Base-by-base conservation (phyloP, 2,113 vertebrate genomes). In the Perognathus longimembris region DNA sequence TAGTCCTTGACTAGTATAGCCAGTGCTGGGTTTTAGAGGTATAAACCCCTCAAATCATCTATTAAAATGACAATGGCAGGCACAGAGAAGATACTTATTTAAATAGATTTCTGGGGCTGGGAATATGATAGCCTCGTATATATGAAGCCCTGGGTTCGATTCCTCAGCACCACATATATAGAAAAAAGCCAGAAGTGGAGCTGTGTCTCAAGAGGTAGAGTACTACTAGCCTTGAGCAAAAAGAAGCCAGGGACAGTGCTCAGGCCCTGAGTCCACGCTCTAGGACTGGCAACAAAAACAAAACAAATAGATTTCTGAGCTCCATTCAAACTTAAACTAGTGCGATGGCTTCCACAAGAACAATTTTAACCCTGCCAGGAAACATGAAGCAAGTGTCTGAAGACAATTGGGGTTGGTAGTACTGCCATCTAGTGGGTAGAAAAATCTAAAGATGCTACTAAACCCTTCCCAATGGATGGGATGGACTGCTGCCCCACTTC, bases 401-500 rank as follows among this genome's bases (percentile, higher is more conserved):
- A 93, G 74, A 78, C 36, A 38, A 15, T 32, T 28, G 14, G 42
- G 24, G n/a, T 11, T 21, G 18, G 21, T 10, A 22, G 28, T 73
- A 89, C 73, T 78, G 76, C 36, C 91, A 92, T 32, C 89, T 36
- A 83, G 66, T 79, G 78, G 61, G 21, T 24, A 80, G 18, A 82
- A n/a, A n/a, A n/a, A 28, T 12, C 42, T 67, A 85, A 71, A 38
- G 73, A 76, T 85, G 40, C 50, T 42, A n/a, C 40, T 69, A 74
- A 91, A 75, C 12, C 76, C 67, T 40, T 69, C 69, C 34, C 34
- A 79, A 34, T 34, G 78, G 22, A 66, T 5, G 40, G 34, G 12
- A 57, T 0, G n/a, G 24, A 54, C 12, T 54, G 14, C 3, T n/a
- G 21, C 4, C 20, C 59, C 22, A 21, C 24, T 22, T 54, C 40